A percentile compares a stretch with the other conserved stretches of the same genome.
Conservation (phyloP, 2,888 invertebrate genomes). For the Coecobrya sp. region DNA sequence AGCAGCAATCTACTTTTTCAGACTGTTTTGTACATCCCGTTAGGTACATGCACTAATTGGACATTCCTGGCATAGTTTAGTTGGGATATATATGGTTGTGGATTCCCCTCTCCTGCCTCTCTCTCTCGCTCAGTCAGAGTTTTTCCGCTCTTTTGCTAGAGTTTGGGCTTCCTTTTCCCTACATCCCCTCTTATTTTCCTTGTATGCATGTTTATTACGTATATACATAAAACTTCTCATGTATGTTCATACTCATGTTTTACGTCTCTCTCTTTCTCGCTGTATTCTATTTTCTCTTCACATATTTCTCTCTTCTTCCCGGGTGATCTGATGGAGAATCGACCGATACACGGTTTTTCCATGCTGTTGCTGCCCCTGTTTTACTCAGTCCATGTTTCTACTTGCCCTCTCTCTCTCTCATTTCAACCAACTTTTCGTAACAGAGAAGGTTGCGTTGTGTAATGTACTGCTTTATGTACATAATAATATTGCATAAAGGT, state of each 20-base stretch:
- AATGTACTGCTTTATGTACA: slow-evolving; percentile 73
- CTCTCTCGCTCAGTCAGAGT: slow-evolving; percentile 71
- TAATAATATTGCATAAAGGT: slow-evolving; percentile 73
- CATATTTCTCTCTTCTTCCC: slow-evolving; percentile 82
- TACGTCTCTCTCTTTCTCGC: slow-evolving; percentile 68
- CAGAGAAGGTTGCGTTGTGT: slow-evolving; percentile 52
- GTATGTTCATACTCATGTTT: slow-evolving; percentile 47
- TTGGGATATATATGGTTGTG: slow-evolving; percentile 85
- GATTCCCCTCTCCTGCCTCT: slow-evolving; percentile 84
- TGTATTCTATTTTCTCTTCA: slow-evolving; percentile 71
- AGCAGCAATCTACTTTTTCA: slow-evolving; percentile 87
- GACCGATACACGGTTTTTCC: slow-evolving; percentile 85
- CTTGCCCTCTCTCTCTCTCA: slow-evolving; percentile 52
- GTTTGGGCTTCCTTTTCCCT: slow-evolving; percentile 69
- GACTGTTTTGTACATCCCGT: slow-evolving; percentile 87
- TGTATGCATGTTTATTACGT: slow-evolving; percentile 58
- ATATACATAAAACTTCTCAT: slow-evolving; percentile 43
- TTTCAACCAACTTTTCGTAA: slow-evolving; percentile 54
- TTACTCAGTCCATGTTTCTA: slow-evolving; percentile 64
- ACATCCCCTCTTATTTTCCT: slow-evolving; percentile 59
- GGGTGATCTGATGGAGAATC: slow-evolving; percentile 86
- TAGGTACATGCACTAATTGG: slow-evolving; percentile 95
- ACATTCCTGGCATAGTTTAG: slow-evolving; percentile 98
- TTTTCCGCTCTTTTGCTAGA: slow-evolving; percentile 74
- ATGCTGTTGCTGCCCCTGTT: slow-evolving; percentile 71